Percentiles rank a stretch among this genome's conserved stretches.
Evolutionary conservation across 2,113 vertebrate species (phyloP).

Genomic region (Sardina pilchardus): DNA sequence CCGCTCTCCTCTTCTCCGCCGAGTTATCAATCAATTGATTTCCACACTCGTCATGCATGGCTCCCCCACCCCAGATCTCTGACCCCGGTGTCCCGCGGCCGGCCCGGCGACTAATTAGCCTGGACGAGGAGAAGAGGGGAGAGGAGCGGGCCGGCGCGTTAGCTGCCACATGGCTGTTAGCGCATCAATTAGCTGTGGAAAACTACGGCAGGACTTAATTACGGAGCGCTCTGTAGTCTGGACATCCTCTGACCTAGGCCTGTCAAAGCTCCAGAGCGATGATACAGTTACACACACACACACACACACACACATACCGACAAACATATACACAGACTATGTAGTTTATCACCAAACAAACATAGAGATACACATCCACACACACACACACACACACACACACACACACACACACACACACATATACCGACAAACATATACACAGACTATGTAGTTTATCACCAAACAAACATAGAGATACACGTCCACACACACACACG

Average conservation of each 20-base stretch:
- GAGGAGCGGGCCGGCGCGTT: neutral
- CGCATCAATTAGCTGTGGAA: conserved; percentile 25
- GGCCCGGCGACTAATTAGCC: conserved; percentile 62
- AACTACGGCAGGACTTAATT: conserved; percentile 65
- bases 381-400: neutral
- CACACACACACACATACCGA: neutral
- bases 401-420: conserved; percentile 23
- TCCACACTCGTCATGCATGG: conserved; percentile 56
- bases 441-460: too few relatives aligned
- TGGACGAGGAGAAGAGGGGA: too few relatives aligned
- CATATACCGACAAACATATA: neutral
- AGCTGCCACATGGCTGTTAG: neutral
- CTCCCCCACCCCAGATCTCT: conserved; percentile 50
- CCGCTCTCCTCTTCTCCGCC: neutral
- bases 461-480: neutral
- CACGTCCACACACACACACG: neutral
- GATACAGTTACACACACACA: conserved; percentile 43
- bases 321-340: too few relatives aligned
- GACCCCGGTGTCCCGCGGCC: neutral
- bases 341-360: too few relatives aligned
- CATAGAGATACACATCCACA: neutral
- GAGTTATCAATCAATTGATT: conserved; percentile 64
- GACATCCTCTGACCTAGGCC: conserved; percentile 57
- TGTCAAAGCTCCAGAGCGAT: conserved; percentile 59
- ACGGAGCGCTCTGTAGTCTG: conserved; percentile 55